Evolutionary conservation across 2,113 vertebrate genomes (phyloP), one percentile per base, ranked within the genome.

Genomic region (Pelusios castaneus): DNA sequence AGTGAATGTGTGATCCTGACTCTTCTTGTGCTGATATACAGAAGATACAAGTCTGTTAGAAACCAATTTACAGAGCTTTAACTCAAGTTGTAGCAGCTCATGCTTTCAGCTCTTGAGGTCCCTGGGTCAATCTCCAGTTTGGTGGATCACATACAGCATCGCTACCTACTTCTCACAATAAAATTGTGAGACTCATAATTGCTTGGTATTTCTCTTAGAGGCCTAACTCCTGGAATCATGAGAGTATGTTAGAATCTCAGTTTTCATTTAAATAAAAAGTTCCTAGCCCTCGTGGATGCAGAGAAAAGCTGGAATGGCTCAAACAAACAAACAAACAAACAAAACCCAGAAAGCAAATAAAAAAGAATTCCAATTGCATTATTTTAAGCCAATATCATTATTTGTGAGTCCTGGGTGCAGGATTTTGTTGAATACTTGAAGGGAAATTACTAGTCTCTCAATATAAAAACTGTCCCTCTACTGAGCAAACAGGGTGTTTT

Each of bases 381-480:
- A 88, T 94, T 91, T 92, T 58, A 92, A 24, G 5, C 12, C 17
- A 86, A 10, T 34, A 13, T 75, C 24, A 3, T 41, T 24, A 45
- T 92, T 93, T 56, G 86, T 14, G 27, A 38, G 38, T 83, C 60
- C 58, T 41, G 12, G 43, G 93, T 91, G 43, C 88, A 84, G 70
- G 2, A 24, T 12, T 63, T 88, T 94, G 92, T 92, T 41, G 84
- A 67, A 8, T 6, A 2, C 54, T 67, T 51, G 31, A 1, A 27
- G 7, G 5, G 2, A 10, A 1, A 17, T 38, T 49, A 41, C 1
- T 84, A 49, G 83, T 47, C 47, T 47, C 47, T 47, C 88, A 95
- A 56, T 92, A 95, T 95, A 91, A 94, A 91, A 94, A 92, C 60
- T 88, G 31, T 29, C 79, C 89, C 80, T 73, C 79, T 89, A 4